Evolutionary conservation across 1,140 invertebrate genomes (phyloP).

Genomic region (Heliconius nattereri): DNA sequence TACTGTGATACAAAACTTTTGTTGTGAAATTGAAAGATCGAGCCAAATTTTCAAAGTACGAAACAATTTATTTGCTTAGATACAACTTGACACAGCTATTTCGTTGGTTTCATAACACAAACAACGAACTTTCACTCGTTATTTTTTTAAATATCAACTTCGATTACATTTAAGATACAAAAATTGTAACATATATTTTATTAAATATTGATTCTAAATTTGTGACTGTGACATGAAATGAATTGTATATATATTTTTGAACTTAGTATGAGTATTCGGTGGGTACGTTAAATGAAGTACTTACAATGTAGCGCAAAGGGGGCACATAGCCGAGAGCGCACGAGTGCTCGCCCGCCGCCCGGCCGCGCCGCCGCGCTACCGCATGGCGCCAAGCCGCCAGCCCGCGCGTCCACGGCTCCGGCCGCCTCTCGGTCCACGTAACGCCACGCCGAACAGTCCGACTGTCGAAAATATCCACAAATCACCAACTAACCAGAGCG

Average conservation of each 20-base stretch:
- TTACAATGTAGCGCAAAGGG: conserved; percentile 79
- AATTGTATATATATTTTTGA: neutral
- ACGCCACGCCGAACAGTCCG: conserved; percentile 69
- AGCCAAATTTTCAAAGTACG: neutral
- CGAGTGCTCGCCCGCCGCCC: conserved; percentile 73
- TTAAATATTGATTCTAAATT: neutral
- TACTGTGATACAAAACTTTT: neutral
- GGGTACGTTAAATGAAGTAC: conserved; percentile 48
- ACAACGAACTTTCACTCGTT: neutral
- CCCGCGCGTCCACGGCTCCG: conserved; percentile 47
- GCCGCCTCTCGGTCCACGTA: conserved; percentile 54
- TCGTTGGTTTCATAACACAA: neutral
- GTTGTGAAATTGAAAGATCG: neutral
- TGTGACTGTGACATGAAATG: neutral
- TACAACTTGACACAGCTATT: neutral
- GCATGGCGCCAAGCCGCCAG: conserved; percentile 65
- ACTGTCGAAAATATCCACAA: conserved; percentile 68
- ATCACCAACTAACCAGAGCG: conserved; percentile 45
- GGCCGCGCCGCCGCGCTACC: conserved; percentile 76
- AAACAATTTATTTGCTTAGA: neutral
- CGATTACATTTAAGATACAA: neutral
- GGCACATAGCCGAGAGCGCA: conserved; percentile 80
- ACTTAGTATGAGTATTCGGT: neutral
- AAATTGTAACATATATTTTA: neutral
- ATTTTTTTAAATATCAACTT: neutral